A percentile compares a stretch with the other conserved stretches of the same genome.
phyloP scores from a whole-genome alignment of 2,113 vertebrate species.

The Hassar affinis region DNA sequence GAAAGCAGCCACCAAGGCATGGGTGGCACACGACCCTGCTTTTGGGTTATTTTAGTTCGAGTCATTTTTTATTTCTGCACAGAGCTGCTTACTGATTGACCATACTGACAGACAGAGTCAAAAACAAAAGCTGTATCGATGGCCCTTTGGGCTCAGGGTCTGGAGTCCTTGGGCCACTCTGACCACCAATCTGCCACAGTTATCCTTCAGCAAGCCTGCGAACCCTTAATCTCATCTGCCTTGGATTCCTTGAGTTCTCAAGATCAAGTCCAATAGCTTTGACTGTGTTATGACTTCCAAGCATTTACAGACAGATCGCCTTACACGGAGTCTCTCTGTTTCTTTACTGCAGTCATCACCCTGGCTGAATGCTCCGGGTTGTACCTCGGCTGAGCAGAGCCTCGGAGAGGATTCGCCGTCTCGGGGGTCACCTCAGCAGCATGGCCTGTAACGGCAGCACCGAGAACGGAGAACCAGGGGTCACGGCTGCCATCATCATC shows the following conservation, averaged over 20 bases:
- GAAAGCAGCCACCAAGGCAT: not conserved
- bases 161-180: not conserved
- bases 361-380: constrained; percentile 58
- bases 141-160: too few relatives aligned
- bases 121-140: too few relatives aligned
- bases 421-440: constrained; percentile 61
- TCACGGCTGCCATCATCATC: constrained; percentile 89
- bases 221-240: not conserved
- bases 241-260: not conserved
- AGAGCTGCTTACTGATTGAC: too few relatives aligned
- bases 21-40: not conserved
- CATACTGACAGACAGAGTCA: too few relatives aligned
- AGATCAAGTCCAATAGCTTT: not conserved
- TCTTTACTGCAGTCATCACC: not conserved
- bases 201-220: not conserved
- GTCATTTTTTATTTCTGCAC: too few relatives aligned
- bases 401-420: constrained; percentile 60
- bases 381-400: constrained; percentile 63
- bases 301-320: not conserved
- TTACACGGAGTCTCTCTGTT: not conserved
- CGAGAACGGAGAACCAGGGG: constrained; percentile 45
- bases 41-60: not conserved
- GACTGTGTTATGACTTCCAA: not conserved
- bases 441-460: constrained; percentile 72
- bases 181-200: not conserved